A percentile compares a stretch with the other conserved stretches of the same genome.
phyloP scores from a whole-genome alignment of 1,140 invertebrate genomes.

The Stratiolaelaps scimitus region DNA sequence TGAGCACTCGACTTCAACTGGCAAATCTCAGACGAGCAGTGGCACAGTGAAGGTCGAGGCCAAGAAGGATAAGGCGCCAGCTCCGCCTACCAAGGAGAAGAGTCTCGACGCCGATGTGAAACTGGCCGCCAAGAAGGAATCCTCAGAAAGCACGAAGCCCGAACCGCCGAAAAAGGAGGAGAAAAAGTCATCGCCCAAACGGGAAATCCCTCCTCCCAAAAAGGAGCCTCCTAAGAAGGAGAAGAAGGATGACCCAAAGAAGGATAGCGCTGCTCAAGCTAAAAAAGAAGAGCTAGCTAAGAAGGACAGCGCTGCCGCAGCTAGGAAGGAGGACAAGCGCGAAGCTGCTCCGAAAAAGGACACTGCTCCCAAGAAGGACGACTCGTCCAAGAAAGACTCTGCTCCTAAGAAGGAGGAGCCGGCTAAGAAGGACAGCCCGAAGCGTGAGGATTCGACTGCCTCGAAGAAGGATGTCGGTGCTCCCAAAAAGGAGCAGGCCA shows the following conservation, averaged over 20 bases:
- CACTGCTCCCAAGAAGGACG: constrained; percentile 42
- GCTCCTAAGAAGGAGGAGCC: constrained; percentile 10
- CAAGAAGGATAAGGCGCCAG: too few relatives aligned
- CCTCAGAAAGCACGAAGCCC: too few relatives aligned
- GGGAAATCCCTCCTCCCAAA: constrained; percentile 51
- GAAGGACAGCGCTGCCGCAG: constrained; percentile 30
- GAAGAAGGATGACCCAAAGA: constrained; percentile 33
- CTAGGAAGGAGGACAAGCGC: not conserved
- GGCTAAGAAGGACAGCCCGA: not conserved
- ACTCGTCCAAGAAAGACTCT: not conserved
- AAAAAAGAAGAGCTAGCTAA: constrained; percentile 20
- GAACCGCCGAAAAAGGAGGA: constrained; percentile 21
- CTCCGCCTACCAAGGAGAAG: too few relatives aligned
- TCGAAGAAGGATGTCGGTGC: not conserved
- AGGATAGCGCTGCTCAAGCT: constrained; percentile 30
- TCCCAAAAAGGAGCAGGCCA: not conserved
- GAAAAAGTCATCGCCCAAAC: constrained; percentile 40
- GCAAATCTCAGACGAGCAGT: too few relatives aligned
- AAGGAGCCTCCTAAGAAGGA: constrained; percentile 44
- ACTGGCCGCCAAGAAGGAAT: too few relatives aligned
- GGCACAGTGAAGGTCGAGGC: too few relatives aligned
- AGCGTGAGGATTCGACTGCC: constrained; percentile 1
- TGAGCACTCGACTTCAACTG: too few relatives aligned
- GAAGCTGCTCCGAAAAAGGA: constrained; percentile 38
- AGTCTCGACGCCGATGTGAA: too few relatives aligned